phyloP scores from a whole-genome alignment of 2,888 invertebrate species.

The Brenthis ino region DNA sequence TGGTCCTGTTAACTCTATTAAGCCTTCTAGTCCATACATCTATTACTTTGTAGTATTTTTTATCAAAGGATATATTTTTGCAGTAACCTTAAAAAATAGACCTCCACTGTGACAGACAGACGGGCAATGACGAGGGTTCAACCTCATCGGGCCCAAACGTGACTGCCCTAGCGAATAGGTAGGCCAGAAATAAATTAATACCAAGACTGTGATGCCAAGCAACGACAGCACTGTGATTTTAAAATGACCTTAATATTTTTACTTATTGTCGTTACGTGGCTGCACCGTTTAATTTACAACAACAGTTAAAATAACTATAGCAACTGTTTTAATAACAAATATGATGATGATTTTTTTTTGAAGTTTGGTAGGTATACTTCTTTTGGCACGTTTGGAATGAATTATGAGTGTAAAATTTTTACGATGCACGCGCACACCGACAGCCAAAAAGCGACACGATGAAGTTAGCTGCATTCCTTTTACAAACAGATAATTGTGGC shows the following conservation, averaged over 20 bases:
- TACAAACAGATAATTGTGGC: too few species aligned
- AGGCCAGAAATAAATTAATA: slow-evolving; percentile 35
- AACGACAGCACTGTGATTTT: slow-evolving; percentile 14
- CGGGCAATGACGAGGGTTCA: slow-evolving; percentile 50
- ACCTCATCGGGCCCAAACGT: slow-evolving; percentile 41
- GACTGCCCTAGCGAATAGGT: slow-evolving; percentile 42
- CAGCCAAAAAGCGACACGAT: too few species aligned
- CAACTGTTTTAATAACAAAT: too few species aligned
- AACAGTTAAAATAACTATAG: too few species aligned
- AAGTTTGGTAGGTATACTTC: too few species aligned
- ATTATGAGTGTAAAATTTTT: too few species aligned
- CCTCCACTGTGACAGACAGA: slow-evolving; percentile 47
- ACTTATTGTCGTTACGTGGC: background rate
- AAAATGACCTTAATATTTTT: slow-evolving; percentile 4
- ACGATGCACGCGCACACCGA: too few species aligned
- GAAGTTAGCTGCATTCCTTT: too few species aligned
- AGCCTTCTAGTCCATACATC: slow-evolving; percentile 15
- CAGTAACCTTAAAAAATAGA: slow-evolving; percentile 42
- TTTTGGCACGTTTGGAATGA: too few species aligned
- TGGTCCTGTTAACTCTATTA: slow-evolving; percentile 12
- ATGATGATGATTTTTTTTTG: too few species aligned
- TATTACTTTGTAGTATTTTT: slow-evolving; percentile 19
- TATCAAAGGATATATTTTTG: slow-evolving; percentile 42
- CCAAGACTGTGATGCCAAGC: slow-evolving; percentile 27
- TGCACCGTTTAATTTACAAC: too few species aligned